Conservation (phyloP, 2,797 vertebrate genomes). For the Paedocypris micromegethes region DNA sequence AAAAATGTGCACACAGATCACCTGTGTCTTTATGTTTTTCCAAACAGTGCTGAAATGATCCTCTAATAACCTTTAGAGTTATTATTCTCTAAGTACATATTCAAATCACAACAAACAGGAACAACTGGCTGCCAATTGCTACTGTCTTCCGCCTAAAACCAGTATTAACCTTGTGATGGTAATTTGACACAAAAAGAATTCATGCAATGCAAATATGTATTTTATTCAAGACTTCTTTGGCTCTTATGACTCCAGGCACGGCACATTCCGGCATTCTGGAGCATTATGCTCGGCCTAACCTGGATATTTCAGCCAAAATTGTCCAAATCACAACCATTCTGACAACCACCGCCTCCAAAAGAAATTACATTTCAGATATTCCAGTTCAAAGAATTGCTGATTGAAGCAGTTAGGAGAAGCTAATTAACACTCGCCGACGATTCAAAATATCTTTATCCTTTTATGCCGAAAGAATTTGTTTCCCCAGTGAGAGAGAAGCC, state of each 20-base stretch:
- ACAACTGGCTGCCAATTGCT: too few relatives aligned
- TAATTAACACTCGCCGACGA: constrained; percentile 50
- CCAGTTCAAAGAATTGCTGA: constrained; percentile 36
- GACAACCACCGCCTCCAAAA: constrained; percentile 2
- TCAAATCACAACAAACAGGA: too few relatives aligned
- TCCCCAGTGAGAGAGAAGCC: constrained; percentile 44
- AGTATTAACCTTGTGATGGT: too few relatives aligned
- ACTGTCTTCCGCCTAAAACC: too few relatives aligned
- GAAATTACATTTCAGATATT: constrained; percentile 30
- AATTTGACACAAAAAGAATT: too few relatives aligned
- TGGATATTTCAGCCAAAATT: neutral
- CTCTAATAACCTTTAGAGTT: too few relatives aligned
- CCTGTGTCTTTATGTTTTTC: too few relatives aligned
- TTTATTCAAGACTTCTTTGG: constrained; percentile 8
- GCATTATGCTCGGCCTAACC: constrained; percentile 6
- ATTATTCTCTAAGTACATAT: too few relatives aligned
- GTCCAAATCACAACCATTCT: neutral
- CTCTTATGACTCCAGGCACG: constrained; percentile 5
- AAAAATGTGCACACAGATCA: too few relatives aligned
- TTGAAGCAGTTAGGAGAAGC: constrained; percentile 32
- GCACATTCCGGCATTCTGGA: neutral
- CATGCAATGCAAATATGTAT: neutral
- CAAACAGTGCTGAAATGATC: too few relatives aligned
- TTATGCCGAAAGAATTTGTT: constrained; percentile 46
- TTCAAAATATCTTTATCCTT: constrained; percentile 46